phyloP scores from a whole-genome alignment of 2,888 invertebrate species.

The Cinara cedri region DNA sequence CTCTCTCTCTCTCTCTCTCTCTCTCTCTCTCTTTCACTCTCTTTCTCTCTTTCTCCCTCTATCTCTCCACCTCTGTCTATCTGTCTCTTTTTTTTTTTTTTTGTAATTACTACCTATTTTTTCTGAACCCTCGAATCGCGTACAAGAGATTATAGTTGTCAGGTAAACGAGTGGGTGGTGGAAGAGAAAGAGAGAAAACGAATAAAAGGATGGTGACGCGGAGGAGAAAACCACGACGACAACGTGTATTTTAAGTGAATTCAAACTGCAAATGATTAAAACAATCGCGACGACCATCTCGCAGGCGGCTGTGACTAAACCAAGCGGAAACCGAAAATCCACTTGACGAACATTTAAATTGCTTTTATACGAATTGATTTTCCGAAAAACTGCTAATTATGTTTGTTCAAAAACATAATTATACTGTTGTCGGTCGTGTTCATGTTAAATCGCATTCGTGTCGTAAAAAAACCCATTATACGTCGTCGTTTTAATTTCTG shows the following conservation, averaged over 20 bases:
- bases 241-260: constrained; percentile 44
- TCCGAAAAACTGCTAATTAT: constrained; percentile 7
- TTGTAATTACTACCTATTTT: constrained; percentile 54
- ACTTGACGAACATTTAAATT: constrained; percentile 11
- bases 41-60: not conserved
- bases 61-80: not conserved
- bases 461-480: no score
- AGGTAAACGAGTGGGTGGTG: not conserved
- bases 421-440: not conserved
- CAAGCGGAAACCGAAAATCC: constrained; percentile 33
- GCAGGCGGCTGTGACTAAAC: constrained; percentile 24
- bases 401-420: not conserved
- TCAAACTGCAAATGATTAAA: constrained; percentile 44
- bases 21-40: not conserved
- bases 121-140: constrained; percentile 3
- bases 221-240: constrained; percentile 10
- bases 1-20: not conserved
- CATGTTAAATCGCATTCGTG: not conserved
- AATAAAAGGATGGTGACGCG: not conserved
- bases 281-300: constrained; percentile 9
- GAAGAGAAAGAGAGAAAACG: not conserved
- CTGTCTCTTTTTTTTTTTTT: constrained; percentile 5
- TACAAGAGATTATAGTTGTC: constrained; percentile 21
- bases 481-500: no score
- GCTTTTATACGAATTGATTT: constrained; percentile 8